A percentile compares a stretch with the other conserved stretches of the same genome.
Conservation (phyloP, 2,888 invertebrate species). For the Argyresthia albistria region DNA sequence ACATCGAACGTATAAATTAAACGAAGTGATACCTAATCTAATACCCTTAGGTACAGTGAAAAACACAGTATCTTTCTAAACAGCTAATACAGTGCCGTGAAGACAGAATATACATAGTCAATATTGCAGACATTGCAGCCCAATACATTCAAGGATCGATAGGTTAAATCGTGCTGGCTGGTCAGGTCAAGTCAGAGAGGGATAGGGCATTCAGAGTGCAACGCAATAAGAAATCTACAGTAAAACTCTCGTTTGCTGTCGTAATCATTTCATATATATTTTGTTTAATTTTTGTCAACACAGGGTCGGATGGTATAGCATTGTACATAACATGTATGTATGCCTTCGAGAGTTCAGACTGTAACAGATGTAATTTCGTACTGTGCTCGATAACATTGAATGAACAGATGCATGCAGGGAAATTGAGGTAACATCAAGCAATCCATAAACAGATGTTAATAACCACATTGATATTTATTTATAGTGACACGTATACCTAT, state of each 20-base stretch:
- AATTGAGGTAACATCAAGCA: slow-evolving; percentile 6
- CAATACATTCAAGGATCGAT: too few species aligned
- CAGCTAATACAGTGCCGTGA: too few species aligned
- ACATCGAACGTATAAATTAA: too few species aligned
- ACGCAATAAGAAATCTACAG: background rate
- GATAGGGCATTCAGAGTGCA: background rate
- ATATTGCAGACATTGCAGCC: too few species aligned
- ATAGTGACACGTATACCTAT: slow-evolving; percentile 15
- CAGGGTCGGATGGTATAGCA: too few species aligned
- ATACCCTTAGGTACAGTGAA: too few species aligned
- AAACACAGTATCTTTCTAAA: too few species aligned
- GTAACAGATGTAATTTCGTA: slow-evolving; percentile 3
- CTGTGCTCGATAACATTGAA: slow-evolving; percentile 3
- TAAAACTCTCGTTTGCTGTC: slow-evolving; percentile 2
- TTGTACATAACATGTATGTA: background rate
- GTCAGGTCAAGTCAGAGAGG: too few species aligned
- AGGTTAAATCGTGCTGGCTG: too few species aligned
- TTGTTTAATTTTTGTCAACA: background rate
- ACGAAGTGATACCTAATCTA: too few species aligned
- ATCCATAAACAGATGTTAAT: background rate
- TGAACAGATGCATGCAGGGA: slow-evolving; percentile 6
- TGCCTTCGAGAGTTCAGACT: slow-evolving; percentile 7
- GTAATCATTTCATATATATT: background rate
- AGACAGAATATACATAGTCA: too few species aligned
- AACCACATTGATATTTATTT: slow-evolving; percentile 7